These are phyloP conservation scores for Macrosiphum euphorbiae DNA, from an alignment of 2,888 invertebrate species.

Conservation along the genomic window DNA sequence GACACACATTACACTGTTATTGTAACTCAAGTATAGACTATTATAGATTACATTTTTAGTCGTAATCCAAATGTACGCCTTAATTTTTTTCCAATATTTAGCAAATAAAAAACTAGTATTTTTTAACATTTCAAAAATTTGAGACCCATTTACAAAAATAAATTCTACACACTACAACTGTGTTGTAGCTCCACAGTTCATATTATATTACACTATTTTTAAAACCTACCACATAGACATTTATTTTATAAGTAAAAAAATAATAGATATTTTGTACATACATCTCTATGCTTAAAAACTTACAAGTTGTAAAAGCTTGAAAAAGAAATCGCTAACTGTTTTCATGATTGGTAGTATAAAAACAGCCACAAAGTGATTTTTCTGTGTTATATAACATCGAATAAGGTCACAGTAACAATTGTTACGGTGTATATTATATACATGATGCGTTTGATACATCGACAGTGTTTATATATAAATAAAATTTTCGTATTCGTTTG, in stretches of 20 bases:
- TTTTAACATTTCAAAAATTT: background rate
- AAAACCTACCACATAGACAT: background rate
- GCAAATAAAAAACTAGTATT: background rate
- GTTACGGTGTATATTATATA: background rate
- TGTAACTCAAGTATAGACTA: background rate
- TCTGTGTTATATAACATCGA: background rate
- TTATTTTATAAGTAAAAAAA: background rate
- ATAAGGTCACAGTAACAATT: background rate
- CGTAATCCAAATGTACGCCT: background rate
- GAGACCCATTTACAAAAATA: background rate
- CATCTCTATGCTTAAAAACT: background rate
- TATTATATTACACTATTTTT: background rate
- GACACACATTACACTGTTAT: background rate
- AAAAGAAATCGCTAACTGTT: background rate
- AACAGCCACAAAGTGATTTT: background rate
- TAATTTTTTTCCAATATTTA: background rate
- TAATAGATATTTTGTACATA: background rate
- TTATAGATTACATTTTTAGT: background rate
- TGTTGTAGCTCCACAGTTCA: background rate
- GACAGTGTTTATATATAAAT: conserved; percentile 38
- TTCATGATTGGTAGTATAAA: background rate
- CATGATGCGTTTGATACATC: background rate
- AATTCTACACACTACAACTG: background rate
- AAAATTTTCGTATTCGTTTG: conserved; percentile 60
- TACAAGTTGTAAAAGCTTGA: background rate